Evolutionary conservation across 2,888 invertebrate species (phyloP).

Genomic region (Atethmia centrago): DNA sequence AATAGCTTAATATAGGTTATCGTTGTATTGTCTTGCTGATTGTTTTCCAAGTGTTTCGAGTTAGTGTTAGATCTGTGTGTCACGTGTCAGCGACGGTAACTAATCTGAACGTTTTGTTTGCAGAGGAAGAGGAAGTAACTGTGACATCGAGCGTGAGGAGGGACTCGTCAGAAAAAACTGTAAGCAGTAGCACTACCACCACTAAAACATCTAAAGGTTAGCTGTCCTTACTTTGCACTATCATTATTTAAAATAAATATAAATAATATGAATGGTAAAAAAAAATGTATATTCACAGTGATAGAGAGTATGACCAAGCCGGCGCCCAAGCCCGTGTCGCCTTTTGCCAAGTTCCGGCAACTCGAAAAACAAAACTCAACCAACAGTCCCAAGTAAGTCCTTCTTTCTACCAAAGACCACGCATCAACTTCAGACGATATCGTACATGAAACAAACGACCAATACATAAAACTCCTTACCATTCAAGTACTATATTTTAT

Average conservation of each 20-base stretch:
- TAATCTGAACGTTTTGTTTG: conserved; percentile 65
- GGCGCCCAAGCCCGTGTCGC: conserved; percentile 93
- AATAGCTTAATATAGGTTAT: conserved; percentile 88
- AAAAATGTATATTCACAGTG: conserved; percentile 79
- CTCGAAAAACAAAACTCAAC: conserved; percentile 96
- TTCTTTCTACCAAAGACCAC: not conserved
- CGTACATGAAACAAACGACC: conserved; percentile 24
- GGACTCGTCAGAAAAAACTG: conserved; percentile 89
- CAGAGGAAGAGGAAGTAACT: conserved; percentile 87
- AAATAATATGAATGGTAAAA: not conserved
- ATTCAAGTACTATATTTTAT: conserved; percentile 70
- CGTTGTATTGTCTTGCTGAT: conserved; percentile 85
- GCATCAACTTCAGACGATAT: conserved; percentile 44
- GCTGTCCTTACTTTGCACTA: not conserved
- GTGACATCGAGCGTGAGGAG: conserved; percentile 88
- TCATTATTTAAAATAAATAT: not conserved
- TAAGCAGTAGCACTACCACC: conserved; percentile 90
- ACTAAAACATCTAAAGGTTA: conserved; percentile 91
- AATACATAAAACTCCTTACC: conserved; percentile 48
- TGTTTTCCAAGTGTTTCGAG: conserved; percentile 81
- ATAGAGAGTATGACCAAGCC: conserved; percentile 88
- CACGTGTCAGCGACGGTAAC: not conserved
- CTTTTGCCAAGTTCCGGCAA: conserved; percentile 97
- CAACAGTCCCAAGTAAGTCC: conserved; percentile 94
- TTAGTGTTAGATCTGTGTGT: conserved; percentile 68